phyloP scores from a whole-genome alignment of 2,888 invertebrate genomes.

The Smittia sp. region DNA sequence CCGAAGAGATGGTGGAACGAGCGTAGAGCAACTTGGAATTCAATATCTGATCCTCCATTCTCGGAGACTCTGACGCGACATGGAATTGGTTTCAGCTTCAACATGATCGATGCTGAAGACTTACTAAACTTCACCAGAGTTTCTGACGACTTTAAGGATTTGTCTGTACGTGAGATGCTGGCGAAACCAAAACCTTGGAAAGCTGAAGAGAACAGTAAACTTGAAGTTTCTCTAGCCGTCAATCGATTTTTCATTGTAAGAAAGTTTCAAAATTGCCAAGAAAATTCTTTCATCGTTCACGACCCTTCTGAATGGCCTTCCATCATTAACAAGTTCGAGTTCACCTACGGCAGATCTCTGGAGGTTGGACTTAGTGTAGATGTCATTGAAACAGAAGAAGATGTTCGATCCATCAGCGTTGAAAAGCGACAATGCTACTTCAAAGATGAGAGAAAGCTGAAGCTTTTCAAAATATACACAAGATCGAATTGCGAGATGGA shows the following conservation, averaged over 20 bases:
- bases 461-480: background rate
- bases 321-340: background rate
- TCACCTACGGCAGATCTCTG: background rate
- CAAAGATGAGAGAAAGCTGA: background rate
- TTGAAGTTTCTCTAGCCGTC: background rate
- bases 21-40: background rate
- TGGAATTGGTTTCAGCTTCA: background rate
- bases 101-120: background rate
- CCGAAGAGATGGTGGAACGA: background rate
- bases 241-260: background rate
- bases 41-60: background rate
- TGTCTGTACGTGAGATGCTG: background rate
- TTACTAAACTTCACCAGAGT: background rate
- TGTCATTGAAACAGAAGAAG: background rate
- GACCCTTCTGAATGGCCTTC: background rate
- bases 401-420: background rate
- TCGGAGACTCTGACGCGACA: background rate
- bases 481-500: background rate
- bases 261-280: background rate
- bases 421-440: background rate
- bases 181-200: background rate
- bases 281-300: background rate
- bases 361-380: background rate
- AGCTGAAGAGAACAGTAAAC: background rate
- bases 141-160: background rate